Percentiles rank a stretch among this genome's conserved stretches.
phyloP scores from a whole-genome alignment of 2,888 invertebrate species.

The Terebella lapidaria region DNA sequence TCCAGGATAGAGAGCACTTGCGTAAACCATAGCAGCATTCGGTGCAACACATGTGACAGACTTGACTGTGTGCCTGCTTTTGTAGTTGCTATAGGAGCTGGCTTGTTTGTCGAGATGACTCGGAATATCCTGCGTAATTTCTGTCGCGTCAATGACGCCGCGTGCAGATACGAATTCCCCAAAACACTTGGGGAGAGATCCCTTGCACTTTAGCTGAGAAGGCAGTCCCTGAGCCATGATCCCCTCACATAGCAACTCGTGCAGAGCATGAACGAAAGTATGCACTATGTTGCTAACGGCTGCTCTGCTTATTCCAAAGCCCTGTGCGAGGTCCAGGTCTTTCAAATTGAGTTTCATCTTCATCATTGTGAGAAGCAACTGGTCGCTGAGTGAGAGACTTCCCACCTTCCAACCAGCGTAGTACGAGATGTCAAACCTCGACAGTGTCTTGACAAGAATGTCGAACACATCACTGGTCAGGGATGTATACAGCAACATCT shows the following conservation, averaged over 20 bases:
- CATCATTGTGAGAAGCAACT: slow-evolving; percentile 7
- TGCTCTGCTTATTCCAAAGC: slow-evolving; percentile 1
- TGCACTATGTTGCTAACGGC: neutral
- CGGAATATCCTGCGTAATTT: neutral
- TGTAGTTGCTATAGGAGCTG: neutral
- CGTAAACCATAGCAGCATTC: neutral
- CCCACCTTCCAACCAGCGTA: slow-evolving; percentile 3
- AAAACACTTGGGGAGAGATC: neutral
- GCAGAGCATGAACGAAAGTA: slow-evolving; percentile 1
- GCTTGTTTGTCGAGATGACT: neutral
- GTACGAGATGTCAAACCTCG: neutral
- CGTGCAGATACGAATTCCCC: neutral
- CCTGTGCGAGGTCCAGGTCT: slow-evolving; percentile 5
- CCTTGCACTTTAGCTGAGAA: neutral
- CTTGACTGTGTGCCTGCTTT: neutral
- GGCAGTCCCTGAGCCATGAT: neutral
- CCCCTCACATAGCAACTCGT: neutral
- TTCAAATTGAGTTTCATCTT: neutral
- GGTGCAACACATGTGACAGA: neutral
- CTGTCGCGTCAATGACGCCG: neutral
- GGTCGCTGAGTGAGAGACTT: neutral
- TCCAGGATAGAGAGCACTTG: neutral
- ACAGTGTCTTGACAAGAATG: neutral
- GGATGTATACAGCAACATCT: neutral
- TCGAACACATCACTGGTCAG: neutral